A percentile compares a stretch with the other conserved stretches of the same genome.
Conservation (phyloP, 2,113 vertebrate genomes). For the Triplophysa tibetana region DNA sequence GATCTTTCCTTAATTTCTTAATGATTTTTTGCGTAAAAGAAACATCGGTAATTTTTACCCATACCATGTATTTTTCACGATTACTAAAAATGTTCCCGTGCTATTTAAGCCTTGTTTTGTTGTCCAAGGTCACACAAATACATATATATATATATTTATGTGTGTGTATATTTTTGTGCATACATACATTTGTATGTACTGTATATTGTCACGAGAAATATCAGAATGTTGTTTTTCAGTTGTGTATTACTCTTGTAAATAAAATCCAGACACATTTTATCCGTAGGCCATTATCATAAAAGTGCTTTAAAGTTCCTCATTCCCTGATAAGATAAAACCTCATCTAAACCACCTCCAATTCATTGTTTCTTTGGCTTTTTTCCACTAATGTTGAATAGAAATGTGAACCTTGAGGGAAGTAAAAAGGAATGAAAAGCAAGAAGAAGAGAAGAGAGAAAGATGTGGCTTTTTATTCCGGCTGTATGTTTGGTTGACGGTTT, state of each 20-base stretch:
- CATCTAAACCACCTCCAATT: slow-evolving; percentile 46
- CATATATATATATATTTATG: too few species aligned
- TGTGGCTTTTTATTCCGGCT: slow-evolving; percentile 53
- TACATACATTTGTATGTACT: too few species aligned
- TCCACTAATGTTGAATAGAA: not conserved
- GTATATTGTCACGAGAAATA: not conserved
- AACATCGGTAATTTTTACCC: too few species aligned
- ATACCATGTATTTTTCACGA: too few species aligned
- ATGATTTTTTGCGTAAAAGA: too few species aligned
- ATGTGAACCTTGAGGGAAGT: slow-evolving; percentile 31
- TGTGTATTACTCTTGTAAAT: slow-evolving; percentile 29
- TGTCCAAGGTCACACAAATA: too few species aligned
- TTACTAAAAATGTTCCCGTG: too few species aligned
- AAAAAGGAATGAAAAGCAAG: slow-evolving; percentile 12
- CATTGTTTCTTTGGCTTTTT: slow-evolving; percentile 38
- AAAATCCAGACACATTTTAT: slow-evolving; percentile 36
- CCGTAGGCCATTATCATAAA: slow-evolving; percentile 39
- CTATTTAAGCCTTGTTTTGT: too few species aligned
- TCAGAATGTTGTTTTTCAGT: slow-evolving; percentile 25
- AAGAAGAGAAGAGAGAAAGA: slow-evolving; percentile 18
- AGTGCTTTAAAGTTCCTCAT: slow-evolving; percentile 47
- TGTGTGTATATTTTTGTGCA: too few species aligned
- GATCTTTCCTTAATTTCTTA: too few species aligned
- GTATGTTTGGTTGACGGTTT: slow-evolving; percentile 63
- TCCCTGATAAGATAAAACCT: slow-evolving; percentile 28